A percentile compares a stretch with the other conserved stretches of the same genome.
Conservation (phyloP, 2,888 invertebrate genomes). For the Hemaris fuciformis region DNA sequence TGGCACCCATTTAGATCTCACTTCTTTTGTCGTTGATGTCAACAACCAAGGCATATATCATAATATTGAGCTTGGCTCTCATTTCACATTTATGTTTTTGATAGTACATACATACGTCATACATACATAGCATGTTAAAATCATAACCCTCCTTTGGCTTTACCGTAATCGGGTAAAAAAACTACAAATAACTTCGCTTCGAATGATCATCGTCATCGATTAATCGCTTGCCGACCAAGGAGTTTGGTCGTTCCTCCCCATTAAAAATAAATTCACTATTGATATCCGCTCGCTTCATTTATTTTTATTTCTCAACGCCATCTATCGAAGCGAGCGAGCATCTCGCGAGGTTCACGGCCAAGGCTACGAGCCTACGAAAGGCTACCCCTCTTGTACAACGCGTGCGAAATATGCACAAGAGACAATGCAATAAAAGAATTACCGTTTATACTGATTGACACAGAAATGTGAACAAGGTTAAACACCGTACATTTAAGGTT, state of each 20-base stretch:
- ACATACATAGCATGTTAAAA: too few species aligned
- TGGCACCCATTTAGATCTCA: too few species aligned
- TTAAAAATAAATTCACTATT: background rate
- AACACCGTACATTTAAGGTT: too few species aligned
- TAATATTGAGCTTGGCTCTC: too few species aligned
- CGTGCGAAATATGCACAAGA: background rate
- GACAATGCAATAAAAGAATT: background rate
- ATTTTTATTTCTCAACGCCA: background rate
- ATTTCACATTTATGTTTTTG: too few species aligned
- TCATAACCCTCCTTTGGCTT: too few species aligned
- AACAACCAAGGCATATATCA: too few species aligned
- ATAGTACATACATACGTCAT: too few species aligned
- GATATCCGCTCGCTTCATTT: background rate
- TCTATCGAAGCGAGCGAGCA: background rate
- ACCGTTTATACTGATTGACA: background rate
- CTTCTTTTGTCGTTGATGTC: too few species aligned
- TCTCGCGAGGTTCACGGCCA: constrained; percentile 48
- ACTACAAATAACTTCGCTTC: too few species aligned
- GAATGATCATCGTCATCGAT: background rate
- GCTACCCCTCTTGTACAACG: background rate
- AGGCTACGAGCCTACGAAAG: constrained; percentile 38
- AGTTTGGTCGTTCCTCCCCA: background rate
- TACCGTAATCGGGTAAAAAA: too few species aligned
- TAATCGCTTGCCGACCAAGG: background rate
- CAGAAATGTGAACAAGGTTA: background rate